Percentiles rank a stretch among this genome's conserved stretches.
Evolutionary conservation across 2,113 vertebrate species (phyloP).

Genomic region (Sorex fumeus): DNA sequence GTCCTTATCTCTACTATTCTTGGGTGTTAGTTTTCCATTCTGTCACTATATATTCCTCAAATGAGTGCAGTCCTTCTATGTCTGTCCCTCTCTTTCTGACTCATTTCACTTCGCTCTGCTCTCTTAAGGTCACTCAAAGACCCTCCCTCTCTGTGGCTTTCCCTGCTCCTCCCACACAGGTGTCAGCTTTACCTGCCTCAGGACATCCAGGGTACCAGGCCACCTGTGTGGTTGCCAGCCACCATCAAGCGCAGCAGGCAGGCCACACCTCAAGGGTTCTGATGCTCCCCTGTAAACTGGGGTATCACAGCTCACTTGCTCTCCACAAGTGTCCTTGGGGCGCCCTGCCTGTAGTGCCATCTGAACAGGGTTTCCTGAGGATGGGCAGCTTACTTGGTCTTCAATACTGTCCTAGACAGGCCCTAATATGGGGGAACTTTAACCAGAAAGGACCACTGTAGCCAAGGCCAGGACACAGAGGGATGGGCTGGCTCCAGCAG

Average conservation of each 20-base stretch:
- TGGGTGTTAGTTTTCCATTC: no score
- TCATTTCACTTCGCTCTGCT: no score
- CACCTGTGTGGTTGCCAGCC: no score
- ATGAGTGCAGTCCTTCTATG: no score
- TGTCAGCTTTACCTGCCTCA: background rate
- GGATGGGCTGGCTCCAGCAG: background rate
- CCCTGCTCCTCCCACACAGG: background rate
- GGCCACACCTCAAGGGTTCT: background rate
- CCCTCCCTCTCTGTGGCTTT: background rate
- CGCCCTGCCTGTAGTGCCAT: background rate
- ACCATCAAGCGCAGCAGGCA: background rate
- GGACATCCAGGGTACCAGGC: background rate
- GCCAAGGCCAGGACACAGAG: background rate
- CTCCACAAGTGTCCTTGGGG: accelerated
- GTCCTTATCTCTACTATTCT: no score
- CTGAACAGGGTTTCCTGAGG: background rate
- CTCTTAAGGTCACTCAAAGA: background rate
- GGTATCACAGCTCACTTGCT: no score
- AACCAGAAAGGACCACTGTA: no score
- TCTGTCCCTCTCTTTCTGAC: no score
- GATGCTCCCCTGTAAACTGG: background rate
- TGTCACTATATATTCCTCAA: no score
- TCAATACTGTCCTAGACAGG: background rate
- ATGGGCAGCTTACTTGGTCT: background rate
- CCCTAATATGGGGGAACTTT: no score